A percentile compares a stretch with the other conserved stretches of the same genome.
Evolutionary conservation across 2,888 invertebrate genomes (phyloP).

Genomic region (Papilio protenor): DNA sequence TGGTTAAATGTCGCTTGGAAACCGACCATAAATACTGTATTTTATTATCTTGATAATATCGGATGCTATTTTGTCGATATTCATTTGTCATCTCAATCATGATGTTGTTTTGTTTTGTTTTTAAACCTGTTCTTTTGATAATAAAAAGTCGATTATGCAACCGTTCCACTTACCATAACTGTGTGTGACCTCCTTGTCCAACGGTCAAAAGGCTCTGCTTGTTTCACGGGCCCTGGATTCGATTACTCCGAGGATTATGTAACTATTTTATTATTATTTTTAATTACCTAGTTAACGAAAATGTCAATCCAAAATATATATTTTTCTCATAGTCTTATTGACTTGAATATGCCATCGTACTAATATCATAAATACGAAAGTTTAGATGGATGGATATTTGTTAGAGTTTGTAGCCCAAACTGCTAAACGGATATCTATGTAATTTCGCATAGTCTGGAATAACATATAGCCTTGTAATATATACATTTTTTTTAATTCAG

Average conservation of each 20-base stretch:
- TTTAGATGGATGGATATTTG: too few relatives aligned
- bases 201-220: not conserved
- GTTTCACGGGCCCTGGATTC: conserved; percentile 15
- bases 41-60: conserved; percentile 3
- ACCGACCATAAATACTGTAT: too few relatives aligned
- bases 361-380: too few relatives aligned
- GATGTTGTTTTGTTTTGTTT: conserved; percentile 1
- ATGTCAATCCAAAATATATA: too few relatives aligned
- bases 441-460: too few relatives aligned
- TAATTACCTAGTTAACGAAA: not conserved
- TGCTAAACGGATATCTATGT: too few relatives aligned
- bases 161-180: not conserved
- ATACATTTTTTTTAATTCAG: too few relatives aligned
- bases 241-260: not conserved
- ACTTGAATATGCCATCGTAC: too few relatives aligned
- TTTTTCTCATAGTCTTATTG: too few relatives aligned
- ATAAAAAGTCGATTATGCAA: conserved; percentile 11
- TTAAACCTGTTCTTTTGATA: conserved; percentile 7
- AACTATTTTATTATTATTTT: not conserved
- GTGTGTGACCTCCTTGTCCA: conserved; percentile 1
- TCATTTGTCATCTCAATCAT: not conserved
- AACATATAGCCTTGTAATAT: too few relatives aligned
- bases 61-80: not conserved
- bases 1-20: too few relatives aligned
- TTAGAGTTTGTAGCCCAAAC: too few relatives aligned